Conservation (phyloP, 2,113 vertebrate genomes). For the Acrocephalus kingi region DNA sequence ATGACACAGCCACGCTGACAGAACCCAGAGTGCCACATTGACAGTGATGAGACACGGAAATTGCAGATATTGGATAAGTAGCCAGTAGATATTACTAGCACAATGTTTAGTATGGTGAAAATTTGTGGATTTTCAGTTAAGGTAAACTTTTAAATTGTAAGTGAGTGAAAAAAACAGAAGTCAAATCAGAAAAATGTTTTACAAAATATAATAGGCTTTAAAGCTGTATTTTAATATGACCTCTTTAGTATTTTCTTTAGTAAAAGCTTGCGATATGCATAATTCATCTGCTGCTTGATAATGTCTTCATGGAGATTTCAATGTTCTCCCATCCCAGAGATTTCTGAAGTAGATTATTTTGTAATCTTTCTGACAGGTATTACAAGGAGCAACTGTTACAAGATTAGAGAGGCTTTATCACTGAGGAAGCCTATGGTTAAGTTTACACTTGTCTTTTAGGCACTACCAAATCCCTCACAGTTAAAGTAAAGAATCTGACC, state of each 20-base stretch:
- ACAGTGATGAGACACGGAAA: neutral
- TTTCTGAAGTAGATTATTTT: neutral
- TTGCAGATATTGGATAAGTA: neutral
- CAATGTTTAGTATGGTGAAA: neutral
- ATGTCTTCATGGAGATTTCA: neutral
- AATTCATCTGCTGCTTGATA: neutral
- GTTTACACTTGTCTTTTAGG: neutral
- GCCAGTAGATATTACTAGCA: neutral
- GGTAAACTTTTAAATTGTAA: neutral
- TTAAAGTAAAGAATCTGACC: neutral
- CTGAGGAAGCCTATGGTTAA: neutral
- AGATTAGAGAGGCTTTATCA: neutral
- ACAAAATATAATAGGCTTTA: neutral
- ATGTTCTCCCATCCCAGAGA: neutral
- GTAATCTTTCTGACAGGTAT: neutral
- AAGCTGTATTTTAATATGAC: neutral
- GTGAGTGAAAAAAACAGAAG: neutral
- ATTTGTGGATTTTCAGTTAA: neutral
- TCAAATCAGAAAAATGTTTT: neutral
- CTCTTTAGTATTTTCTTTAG: neutral
- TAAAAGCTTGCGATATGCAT: neutral
- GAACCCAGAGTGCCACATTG: neutral
- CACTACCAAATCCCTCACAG: neutral
- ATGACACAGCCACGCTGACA: fast-evolving
- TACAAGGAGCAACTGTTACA: neutral